These are phyloP conservation scores for Phasia obesa DNA, from an alignment of 2,888 invertebrate species.

Conservation along the genomic window DNA sequence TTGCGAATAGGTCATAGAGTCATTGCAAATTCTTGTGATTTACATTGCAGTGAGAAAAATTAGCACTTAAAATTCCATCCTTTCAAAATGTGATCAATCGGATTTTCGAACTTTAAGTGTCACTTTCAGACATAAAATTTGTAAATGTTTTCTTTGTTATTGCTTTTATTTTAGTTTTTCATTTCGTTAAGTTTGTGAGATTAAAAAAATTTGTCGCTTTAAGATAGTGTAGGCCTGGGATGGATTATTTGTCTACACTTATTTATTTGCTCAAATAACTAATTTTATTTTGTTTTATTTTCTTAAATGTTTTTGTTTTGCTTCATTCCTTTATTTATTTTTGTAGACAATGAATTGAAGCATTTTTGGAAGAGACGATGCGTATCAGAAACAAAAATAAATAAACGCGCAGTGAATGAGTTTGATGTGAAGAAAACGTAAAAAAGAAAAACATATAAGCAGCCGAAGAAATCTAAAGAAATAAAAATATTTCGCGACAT, in stretches of 20 bases:
- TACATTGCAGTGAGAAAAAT: conserved; percentile 69
- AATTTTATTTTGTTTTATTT: conserved; percentile 47
- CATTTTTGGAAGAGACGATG: conserved; percentile 61
- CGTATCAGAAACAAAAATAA: conserved; percentile 61
- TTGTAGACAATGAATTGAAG: conserved; percentile 56
- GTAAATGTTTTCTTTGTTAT: conserved; percentile 56
- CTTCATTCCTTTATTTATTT: conserved; percentile 12
- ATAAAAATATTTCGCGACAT: conserved; percentile 55
- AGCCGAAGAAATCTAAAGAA: conserved; percentile 32
- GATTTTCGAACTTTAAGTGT: conserved; percentile 73
- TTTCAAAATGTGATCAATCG: conserved; percentile 75
- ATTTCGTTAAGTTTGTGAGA: conserved; percentile 22
- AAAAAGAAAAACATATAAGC: conserved; percentile 32
- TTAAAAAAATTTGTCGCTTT: conserved; percentile 45
- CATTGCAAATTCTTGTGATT: conserved; percentile 68
- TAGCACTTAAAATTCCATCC: conserved; percentile 76
- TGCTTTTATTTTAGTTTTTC: too few relatives aligned
- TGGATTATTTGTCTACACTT: conserved; percentile 63
- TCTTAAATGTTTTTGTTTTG: not conserved
- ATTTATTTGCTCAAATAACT: conserved; percentile 54
- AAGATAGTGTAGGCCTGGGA: conserved; percentile 42
- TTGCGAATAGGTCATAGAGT: conserved; percentile 55
- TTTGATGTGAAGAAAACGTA: conserved; percentile 32
- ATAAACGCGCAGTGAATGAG: conserved; percentile 61
- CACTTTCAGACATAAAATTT: conserved; percentile 62